Conservation (phyloP, 2,113 vertebrate genomes). For the Dromiciops gliroides region DNA sequence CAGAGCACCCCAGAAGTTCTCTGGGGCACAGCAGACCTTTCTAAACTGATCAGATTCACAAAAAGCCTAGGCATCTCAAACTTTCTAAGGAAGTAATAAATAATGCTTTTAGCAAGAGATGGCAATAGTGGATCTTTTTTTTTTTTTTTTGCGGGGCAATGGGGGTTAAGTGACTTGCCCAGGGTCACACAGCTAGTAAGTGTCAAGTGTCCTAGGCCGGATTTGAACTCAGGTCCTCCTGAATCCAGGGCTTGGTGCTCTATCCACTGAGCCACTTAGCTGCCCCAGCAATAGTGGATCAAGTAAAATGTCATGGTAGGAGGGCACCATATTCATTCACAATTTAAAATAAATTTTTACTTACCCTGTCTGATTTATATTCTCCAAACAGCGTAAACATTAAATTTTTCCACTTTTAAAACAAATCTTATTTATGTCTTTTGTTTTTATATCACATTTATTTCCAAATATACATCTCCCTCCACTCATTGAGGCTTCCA, state of each 20-base stretch:
- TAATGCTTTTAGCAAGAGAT: not conserved
- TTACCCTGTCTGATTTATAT: not conserved
- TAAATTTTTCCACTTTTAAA: not conserved
- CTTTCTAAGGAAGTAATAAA: slow-evolving; percentile 21
- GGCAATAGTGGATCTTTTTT: too few relatives aligned
- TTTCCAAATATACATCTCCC: not conserved
- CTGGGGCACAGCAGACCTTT: too few relatives aligned
- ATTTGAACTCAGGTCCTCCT: too few relatives aligned
- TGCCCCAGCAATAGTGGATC: too few relatives aligned
- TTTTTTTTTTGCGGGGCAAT: too few relatives aligned
- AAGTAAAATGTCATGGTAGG: slow-evolving; percentile 5
- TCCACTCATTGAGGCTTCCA: not conserved
- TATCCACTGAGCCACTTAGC: too few relatives aligned
- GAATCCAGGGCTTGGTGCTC: too few relatives aligned
- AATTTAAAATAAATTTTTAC: slow-evolving; percentile 44
- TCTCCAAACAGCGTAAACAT: not conserved
- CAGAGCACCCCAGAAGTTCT: too few relatives aligned
- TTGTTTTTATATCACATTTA: not conserved
- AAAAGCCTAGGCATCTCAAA: not conserved
- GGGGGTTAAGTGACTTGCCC: too few relatives aligned
- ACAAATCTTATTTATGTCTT: not conserved
- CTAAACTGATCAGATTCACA: too few relatives aligned
- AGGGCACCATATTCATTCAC: slow-evolving; percentile 7
- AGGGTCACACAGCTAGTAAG: too few relatives aligned
- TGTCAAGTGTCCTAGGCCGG: too few relatives aligned